Percentiles rank a stretch among this genome's conserved stretches.
These are phyloP conservation scores for Rugalucina vietnamica DNA, from an alignment of 2,888 invertebrate genomes.

Conservation along the genomic window DNA sequence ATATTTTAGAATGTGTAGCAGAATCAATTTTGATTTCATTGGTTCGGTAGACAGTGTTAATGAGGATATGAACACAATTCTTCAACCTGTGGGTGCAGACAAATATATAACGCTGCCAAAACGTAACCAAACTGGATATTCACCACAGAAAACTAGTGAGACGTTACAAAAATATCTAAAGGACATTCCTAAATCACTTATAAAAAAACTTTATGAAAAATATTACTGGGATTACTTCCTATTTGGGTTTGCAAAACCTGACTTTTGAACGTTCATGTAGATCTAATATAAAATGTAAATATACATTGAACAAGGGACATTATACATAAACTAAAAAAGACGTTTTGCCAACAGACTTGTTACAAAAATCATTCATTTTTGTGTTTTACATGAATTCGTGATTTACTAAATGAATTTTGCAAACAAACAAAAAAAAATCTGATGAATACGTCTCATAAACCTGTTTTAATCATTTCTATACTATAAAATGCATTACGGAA, in stretches of 20 bases:
- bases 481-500: no score
- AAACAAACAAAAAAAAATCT: no score
- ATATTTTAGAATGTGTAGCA: neutral
- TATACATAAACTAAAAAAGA: no score
- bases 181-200: neutral
- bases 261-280: no score
- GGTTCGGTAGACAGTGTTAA: neutral
- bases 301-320: no score
- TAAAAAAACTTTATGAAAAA: neutral
- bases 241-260: conserved; percentile 3
- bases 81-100: neutral
- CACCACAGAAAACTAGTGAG: neutral
- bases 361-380: no score
- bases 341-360: no score
- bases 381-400: no score
- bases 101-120: neutral
- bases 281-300: no score
- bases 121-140: neutral
- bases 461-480: no score
- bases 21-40: neutral
- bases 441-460: no score
- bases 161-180: neutral
- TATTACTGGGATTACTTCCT: neutral
- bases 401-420: no score
- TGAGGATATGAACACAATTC: neutral